Evolutionary conservation across 2,888 invertebrate genomes (phyloP).

Genomic region (Uloborus plumipes): DNA sequence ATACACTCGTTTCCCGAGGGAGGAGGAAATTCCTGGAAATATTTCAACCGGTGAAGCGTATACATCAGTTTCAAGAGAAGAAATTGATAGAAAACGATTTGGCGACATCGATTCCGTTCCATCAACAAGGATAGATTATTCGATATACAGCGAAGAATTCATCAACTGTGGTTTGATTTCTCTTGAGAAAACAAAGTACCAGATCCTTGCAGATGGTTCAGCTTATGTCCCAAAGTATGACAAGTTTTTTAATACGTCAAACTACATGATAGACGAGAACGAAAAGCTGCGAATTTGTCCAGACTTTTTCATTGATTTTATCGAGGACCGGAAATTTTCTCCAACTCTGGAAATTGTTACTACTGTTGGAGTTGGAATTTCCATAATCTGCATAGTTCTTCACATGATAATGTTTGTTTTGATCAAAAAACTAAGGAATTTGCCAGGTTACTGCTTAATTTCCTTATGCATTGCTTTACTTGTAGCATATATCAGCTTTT

Average conservation of each 20-base stretch:
- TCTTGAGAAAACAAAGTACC: background rate
- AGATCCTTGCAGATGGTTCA: background rate
- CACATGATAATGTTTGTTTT: constrained; percentile 73
- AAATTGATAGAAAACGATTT: no score
- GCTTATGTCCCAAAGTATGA: constrained; percentile 11
- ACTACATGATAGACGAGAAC: background rate
- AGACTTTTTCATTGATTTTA: background rate
- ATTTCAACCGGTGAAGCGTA: no score
- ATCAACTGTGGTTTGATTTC: background rate
- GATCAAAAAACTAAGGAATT: constrained; percentile 72
- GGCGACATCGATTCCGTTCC: background rate
- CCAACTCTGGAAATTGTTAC: background rate
- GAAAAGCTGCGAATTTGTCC: constrained; percentile 8
- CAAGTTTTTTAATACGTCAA: background rate
- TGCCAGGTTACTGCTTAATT: constrained; percentile 69
- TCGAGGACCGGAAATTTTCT: background rate
- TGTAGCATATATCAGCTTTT: constrained; percentile 67
- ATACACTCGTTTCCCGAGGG: no score
- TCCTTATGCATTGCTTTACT: constrained; percentile 68
- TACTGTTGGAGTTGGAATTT: constrained; percentile 65
- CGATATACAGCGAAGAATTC: constrained; percentile 14
- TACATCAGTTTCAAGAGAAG: no score
- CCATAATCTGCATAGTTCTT: constrained; percentile 72
- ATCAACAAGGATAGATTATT: background rate
- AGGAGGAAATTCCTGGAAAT: no score